Conservation (phyloP, 2,797 vertebrate genomes). For the Bufotes viridis region DNA sequence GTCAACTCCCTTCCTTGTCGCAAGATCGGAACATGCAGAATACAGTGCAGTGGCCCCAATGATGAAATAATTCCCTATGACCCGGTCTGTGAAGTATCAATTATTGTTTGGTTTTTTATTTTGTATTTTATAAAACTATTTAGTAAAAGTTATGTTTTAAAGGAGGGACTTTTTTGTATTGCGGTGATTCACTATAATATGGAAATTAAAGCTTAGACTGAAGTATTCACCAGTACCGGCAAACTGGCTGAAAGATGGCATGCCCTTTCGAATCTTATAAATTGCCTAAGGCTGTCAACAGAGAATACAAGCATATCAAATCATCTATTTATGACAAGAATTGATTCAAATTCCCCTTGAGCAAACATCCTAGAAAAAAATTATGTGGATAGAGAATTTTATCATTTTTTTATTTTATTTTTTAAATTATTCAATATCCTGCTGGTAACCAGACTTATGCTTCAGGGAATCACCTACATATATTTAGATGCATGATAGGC, state of each 20-base stretch:
- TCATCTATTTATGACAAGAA: slow-evolving; percentile 45
- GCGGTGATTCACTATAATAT: background rate
- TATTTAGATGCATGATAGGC: background rate
- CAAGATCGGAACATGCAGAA: too few relatives aligned
- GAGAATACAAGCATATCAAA: slow-evolving; percentile 35
- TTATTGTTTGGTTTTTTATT: too few relatives aligned
- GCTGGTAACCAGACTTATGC: background rate
- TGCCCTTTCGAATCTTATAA: slow-evolving; percentile 35
- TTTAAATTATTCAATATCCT: background rate
- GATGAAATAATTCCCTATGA: too few relatives aligned
- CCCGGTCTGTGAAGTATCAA: too few relatives aligned
- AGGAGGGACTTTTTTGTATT: too few relatives aligned
- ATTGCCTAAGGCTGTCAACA: slow-evolving; percentile 17
- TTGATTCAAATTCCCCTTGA: slow-evolving; percentile 39
- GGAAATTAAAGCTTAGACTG: slow-evolving; percentile 2
- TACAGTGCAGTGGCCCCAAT: too few relatives aligned
- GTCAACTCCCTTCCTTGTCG: too few relatives aligned
- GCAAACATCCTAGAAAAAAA: slow-evolving; percentile 31
- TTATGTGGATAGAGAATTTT: background rate
- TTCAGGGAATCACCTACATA: background rate
- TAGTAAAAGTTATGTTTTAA: too few relatives aligned
- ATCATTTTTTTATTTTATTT: background rate
- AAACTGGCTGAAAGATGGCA: slow-evolving; percentile 19
- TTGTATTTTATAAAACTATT: too few relatives aligned
- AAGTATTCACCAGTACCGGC: background rate